Evolutionary conservation across 2,888 invertebrate genomes (phyloP).

Genomic region (Heliconius hortense): DNA sequence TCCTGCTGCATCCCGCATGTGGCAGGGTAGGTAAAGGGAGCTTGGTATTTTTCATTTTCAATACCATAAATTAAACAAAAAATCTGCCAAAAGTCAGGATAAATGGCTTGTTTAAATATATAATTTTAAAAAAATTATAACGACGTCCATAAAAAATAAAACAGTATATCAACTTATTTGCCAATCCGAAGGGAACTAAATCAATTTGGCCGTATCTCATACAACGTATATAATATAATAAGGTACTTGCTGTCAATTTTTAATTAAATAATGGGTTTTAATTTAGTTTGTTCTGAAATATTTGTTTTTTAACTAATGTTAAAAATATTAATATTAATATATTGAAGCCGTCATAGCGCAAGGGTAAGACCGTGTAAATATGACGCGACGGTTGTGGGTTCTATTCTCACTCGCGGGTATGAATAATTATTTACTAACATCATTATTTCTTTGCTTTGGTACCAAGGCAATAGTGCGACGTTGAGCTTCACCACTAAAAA

Average conservation of each 20-base stretch:
- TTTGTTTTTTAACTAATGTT: not conserved
- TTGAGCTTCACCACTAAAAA: not conserved
- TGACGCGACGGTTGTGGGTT: too few relatives aligned
- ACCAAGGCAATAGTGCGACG: not conserved
- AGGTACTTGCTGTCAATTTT: constrained; percentile 45
- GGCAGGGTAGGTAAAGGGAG: too few relatives aligned
- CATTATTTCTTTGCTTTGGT: not conserved
- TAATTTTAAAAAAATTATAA: not conserved
- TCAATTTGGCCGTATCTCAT: constrained; percentile 7
- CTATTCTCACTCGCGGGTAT: too few relatives aligned
- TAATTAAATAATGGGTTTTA: constrained; percentile 51
- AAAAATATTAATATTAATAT: too few relatives aligned
- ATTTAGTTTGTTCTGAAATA: not conserved
- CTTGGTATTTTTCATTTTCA: too few relatives aligned
- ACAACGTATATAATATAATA: not conserved
- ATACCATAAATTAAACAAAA: not conserved
- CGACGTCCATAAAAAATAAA: not conserved
- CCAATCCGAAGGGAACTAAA: constrained; percentile 1
- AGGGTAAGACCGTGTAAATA: too few relatives aligned
- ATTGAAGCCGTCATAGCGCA: too few relatives aligned
- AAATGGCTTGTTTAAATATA: not conserved
- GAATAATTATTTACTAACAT: too few relatives aligned
- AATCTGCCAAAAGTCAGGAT: not conserved
- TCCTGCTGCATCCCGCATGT: too few relatives aligned
- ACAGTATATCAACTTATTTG: constrained; percentile 6